These are phyloP conservation scores for Cromileptes altivelis DNA, from an alignment of 2,113 vertebrate genomes.

Conservation along the genomic window DNA sequence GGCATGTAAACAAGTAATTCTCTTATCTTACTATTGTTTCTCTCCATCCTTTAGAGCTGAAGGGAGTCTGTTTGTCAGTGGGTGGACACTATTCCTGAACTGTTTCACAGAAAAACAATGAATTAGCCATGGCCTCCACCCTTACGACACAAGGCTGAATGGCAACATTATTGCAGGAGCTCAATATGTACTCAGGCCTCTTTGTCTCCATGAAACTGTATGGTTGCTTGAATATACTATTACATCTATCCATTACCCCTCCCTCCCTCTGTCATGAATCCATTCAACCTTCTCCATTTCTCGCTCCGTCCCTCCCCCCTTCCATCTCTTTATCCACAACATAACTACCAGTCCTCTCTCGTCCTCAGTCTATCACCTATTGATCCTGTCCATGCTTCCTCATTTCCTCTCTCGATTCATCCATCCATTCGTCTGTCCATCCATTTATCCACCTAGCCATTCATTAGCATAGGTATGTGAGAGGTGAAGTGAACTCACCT, in stretches of 20 bases:
- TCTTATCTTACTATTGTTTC: neutral
- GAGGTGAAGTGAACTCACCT: constrained; percentile 86
- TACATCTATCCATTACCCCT: constrained; percentile 5
- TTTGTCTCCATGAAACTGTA: constrained; percentile 8
- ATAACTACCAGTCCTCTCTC: constrained; percentile 27
- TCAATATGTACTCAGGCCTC: constrained; percentile 7
- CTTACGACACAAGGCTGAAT: neutral
- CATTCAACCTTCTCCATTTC: constrained; percentile 25
- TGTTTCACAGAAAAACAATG: neutral
- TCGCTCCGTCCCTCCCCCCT: constrained; percentile 11
- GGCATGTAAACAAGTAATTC: neutral
- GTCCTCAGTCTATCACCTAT: constrained; percentile 49
- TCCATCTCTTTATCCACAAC: constrained; percentile 10
- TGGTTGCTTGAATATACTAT: constrained; percentile 22
- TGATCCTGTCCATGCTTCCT: constrained; percentile 56
- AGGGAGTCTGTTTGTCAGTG: neutral
- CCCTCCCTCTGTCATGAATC: constrained; percentile 11
- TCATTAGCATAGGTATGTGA: constrained; percentile 63
- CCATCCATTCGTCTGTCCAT: constrained; percentile 3
- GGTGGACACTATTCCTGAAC: neutral
- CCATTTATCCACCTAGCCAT: constrained; percentile 26
- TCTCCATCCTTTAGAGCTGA: neutral
- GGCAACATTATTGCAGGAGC: neutral
- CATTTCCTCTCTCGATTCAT: constrained; percentile 54
- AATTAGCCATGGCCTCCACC: neutral